Percentiles rank a stretch among this genome's conserved stretches.
Evolutionary conservation across 2,797 vertebrate genomes (phyloP).

Genomic region (Scleropages formosus): DNA sequence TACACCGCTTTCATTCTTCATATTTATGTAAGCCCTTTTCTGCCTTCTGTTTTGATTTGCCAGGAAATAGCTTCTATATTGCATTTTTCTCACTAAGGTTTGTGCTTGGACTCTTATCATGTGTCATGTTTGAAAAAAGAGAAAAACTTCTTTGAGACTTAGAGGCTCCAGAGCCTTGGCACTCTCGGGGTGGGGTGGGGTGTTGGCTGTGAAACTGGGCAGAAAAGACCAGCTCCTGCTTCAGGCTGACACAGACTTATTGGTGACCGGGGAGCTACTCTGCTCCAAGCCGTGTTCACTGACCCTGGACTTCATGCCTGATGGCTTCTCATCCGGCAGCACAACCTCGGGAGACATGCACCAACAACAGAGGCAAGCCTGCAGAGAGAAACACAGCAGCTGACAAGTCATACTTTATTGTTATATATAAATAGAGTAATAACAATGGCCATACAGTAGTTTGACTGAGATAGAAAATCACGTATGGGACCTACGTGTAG

Average conservation of each 20-base stretch:
- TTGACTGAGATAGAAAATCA: not conserved
- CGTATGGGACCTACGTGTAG: not conserved
- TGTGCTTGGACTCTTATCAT: not conserved
- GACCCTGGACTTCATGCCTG: constrained; percentile 85
- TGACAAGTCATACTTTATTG: constrained; percentile 33
- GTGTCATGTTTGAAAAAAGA: not conserved
- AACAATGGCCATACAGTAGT: not conserved
- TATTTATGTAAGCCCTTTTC: not conserved
- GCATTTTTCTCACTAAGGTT: not conserved
- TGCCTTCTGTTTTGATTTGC: not conserved
- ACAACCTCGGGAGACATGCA: constrained; percentile 75
- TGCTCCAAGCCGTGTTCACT: constrained; percentile 81
- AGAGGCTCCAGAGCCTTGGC: not conserved
- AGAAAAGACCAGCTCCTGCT: not conserved
- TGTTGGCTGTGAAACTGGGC: not conserved
- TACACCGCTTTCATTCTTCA: not conserved
- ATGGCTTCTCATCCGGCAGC: constrained; percentile 77
- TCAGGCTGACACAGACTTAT: constrained; percentile 75
- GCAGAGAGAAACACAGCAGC: constrained; percentile 48
- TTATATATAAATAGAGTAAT: constrained; percentile 36
- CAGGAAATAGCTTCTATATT: not conserved
- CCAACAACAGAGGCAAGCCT: constrained; percentile 85
- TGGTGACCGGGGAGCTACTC: constrained; percentile 74
- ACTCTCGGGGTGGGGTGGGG: not conserved
- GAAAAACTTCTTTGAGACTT: not conserved